Base-by-base conservation (phyloP, 2,888 invertebrate genomes). In the Ametastegia equiseti region DNA sequence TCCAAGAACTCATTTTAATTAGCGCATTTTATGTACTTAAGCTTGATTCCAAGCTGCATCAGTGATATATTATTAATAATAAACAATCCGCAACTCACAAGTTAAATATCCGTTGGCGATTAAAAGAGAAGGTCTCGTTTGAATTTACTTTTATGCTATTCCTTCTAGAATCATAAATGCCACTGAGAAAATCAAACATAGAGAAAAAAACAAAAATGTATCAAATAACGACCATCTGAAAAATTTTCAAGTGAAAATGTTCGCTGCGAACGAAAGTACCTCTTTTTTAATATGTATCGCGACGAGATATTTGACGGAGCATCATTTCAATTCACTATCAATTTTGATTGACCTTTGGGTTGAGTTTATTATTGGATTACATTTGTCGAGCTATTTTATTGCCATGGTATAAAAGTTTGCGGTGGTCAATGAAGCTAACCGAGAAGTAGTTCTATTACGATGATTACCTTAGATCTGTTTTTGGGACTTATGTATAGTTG, bases 251-350 rank as follows among this genome's bases (percentile, higher is more conserved):
- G 27, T 9, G n/a, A n/a, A 63, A 27, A 27, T 6, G 11, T 63
- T 23, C 27, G 30, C 27, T 0, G 15, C 23, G 1, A 47, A 45
- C 13, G 3, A 0, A 39, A 27, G 30, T 0, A 33, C 63, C 36
- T 39, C 19, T n/a, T 39, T 71, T 30, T 71, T 1, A n/a, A n/a
- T n/a, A n/a, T n/a, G n/a, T n/a, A 47, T 71, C 30, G n/a, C 30
- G 5, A 0, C 45, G 15, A 15, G 45, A 33, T 36, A 71, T 71
- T 71, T 33, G 82, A 83, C 85, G 86, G 85, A 87, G 85, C 86
- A 86, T 90, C 88, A 87, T 85, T 86, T 86, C 88, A 89, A 87
- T 87, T 89, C 88, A 86, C 89, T 90, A 89, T 89, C 90, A 89
- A 90, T 87, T 33, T 33, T 69, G 19, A 4, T 39, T 42, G 6